phyloP scores from a whole-genome alignment of 2,113 vertebrate species.

The Xenus cinereus region DNA sequence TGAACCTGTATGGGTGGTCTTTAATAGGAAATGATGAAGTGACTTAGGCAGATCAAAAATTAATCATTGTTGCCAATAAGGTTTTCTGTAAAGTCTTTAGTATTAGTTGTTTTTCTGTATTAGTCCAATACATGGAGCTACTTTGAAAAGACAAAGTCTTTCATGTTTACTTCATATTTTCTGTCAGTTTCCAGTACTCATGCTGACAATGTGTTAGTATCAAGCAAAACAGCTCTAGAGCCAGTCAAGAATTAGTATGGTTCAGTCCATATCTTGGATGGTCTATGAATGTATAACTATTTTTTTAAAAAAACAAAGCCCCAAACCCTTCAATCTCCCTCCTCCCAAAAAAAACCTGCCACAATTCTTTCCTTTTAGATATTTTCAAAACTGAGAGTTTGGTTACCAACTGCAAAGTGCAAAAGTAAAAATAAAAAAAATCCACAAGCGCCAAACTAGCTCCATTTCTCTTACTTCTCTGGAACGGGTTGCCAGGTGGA shows the following conservation, averaged over 20 bases:
- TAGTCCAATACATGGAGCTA: background rate
- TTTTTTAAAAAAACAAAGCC: background rate
- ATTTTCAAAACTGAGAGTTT: background rate
- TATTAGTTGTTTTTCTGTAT: background rate
- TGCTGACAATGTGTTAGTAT: background rate
- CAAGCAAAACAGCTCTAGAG: background rate
- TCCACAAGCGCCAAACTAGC: no score
- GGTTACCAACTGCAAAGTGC: background rate
- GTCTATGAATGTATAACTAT: background rate
- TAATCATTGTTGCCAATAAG: background rate
- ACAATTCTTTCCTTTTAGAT: background rate
- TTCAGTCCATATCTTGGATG: background rate
- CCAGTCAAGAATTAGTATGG: background rate
- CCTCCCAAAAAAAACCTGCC: background rate
- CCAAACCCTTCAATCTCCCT: background rate
- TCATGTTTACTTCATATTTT: background rate
- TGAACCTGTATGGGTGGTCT: background rate
- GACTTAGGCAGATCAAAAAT: background rate
- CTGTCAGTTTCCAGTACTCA: background rate
- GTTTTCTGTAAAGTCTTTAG: background rate
- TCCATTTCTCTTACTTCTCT: background rate
- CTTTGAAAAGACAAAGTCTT: background rate
- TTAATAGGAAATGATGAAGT: background rate
- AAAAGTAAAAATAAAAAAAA: no score
- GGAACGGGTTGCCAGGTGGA: background rate